phyloP scores from a whole-genome alignment of 2,888 invertebrate species.

The Diogma glabrata region DNA sequence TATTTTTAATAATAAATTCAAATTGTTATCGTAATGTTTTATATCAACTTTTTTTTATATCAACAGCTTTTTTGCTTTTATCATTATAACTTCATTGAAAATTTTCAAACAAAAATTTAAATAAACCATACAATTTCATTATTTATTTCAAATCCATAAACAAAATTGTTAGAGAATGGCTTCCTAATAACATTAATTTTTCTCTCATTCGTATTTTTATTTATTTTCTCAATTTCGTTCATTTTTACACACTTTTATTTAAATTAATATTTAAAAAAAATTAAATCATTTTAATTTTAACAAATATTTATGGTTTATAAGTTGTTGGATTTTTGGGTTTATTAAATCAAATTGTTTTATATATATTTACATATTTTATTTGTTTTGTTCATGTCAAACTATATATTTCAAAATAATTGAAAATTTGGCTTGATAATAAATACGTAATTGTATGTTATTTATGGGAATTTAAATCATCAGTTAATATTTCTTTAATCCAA shows the following conservation, averaged over 20 bases:
- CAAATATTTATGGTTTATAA: conserved; percentile 6
- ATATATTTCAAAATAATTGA: too few species aligned
- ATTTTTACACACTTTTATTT: too few species aligned
- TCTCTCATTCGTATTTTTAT: neutral
- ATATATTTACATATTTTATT: neutral
- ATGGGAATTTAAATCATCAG: too few species aligned
- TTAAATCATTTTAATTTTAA: conserved; percentile 6
- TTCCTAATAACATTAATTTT: neutral
- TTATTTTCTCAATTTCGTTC: too few species aligned
- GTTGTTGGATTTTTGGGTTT: conserved; percentile 7
- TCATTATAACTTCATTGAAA: conserved; percentile 10
- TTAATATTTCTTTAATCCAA: too few species aligned
- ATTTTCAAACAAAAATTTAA: too few species aligned
- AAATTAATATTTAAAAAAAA: too few species aligned
- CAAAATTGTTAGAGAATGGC: conserved; percentile 8
- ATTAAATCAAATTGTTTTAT: conserved; percentile 3
- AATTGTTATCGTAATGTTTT: conserved; percentile 8
- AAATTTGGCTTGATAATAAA: too few species aligned
- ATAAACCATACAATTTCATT: too few species aligned
- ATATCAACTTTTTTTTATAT: neutral
- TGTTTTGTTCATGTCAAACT: too few species aligned
- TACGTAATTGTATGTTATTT: too few species aligned
- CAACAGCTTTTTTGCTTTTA: conserved; percentile 11
- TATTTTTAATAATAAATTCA: conserved; percentile 4
- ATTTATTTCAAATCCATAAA: neutral